Base-by-base conservation (phyloP, 1,140 invertebrate species). In the Ruditapes philippinarum region DNA sequence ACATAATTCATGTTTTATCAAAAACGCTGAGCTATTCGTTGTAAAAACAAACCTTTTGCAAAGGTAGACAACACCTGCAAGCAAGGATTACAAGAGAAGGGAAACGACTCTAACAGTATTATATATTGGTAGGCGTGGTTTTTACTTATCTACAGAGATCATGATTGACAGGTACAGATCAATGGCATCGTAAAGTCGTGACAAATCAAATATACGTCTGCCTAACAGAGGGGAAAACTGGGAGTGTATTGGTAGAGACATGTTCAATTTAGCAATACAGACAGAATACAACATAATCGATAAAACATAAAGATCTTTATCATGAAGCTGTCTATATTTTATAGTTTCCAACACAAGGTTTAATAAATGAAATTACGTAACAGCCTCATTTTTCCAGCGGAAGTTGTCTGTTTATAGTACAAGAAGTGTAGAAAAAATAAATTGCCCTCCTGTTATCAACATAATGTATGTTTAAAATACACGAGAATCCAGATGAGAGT, bases 291-390 rank as follows among this genome's bases (percentile, higher is more conserved):
- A 14, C 31, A 51, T 40, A 49, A 78, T 78, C 74, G 45, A 78
- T 78, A 78, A 36, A 51, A 49, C 49, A 78, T 78, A 25, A 36
- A 78, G 74, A 78, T 78, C 42, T 36, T 7, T 78, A 51, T 78
- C 45, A 49, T 19, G 74, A 19, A 31, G 54, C 33, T 36, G 45
- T 78, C 74, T 78, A 49, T 54, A 51, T 12, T 78, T 78, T 78
- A 78, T 78, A 11, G 31, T 78, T 51, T 28, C 74, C 49, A 54
- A 54, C 45, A 54, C 74, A 78, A 28, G 49, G 42, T 78, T 49
- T 78, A 51, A 78, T 49, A 78, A 78, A 78, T 78, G 74, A 78
- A 78, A 51, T 78, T 78, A 78, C 45, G 49, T 51, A 78, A 78
- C 38, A n/a, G 65, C 33, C 65, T 70, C 57, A n/a, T 1, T 62